These are phyloP conservation scores for Equus przewalskii DNA, from an alignment of 2,113 vertebrate species.

Conservation along the genomic window DNA sequence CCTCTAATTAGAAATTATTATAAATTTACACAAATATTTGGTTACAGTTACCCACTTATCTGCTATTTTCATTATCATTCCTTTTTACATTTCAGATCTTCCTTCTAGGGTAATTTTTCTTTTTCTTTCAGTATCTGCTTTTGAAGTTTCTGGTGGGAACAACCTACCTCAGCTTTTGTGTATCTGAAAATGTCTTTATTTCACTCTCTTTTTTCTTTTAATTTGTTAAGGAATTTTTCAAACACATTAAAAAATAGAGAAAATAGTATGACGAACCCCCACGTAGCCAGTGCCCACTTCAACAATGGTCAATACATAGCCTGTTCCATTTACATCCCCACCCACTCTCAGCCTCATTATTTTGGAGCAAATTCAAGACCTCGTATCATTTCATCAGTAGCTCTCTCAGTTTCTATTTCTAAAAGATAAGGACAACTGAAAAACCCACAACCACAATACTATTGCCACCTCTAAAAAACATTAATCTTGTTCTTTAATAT, in stretches of 20 bases:
- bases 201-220: neutral
- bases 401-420: neutral
- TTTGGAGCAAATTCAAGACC: neutral
- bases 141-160: neutral
- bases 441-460: too few species aligned
- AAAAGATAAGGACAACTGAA: too few species aligned
- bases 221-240: neutral
- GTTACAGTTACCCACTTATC: too few species aligned
- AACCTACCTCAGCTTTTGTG: too few species aligned
- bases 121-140: neutral
- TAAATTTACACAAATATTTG: neutral
- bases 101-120: neutral
- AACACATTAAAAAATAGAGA: neutral
- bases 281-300: too few species aligned
- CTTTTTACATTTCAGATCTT: neutral
- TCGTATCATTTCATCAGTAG: neutral
- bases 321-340: neutral
- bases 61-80: neutral
- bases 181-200: neutral
- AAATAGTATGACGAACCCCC: neutral
- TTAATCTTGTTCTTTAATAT: too few species aligned
- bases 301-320: neutral
- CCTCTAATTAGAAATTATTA: neutral
- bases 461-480: too few species aligned
- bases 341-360: neutral